These are phyloP conservation scores for Aphelenchoides bicaudatus DNA, from an alignment of 2,888 invertebrate genomes.

Conservation along the genomic window DNA sequence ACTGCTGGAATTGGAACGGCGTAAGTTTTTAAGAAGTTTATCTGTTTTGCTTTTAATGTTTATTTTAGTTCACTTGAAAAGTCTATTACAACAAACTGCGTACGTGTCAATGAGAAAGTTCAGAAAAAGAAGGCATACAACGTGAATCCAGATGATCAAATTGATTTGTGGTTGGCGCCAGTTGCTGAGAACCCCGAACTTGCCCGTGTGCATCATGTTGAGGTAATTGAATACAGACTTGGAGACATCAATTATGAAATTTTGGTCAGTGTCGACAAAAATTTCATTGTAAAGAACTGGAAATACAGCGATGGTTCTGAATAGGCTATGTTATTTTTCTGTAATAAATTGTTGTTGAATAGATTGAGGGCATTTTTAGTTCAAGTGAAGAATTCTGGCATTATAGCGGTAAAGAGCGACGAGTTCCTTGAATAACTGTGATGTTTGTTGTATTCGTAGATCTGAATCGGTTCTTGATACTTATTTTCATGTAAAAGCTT, in stretches of 20 bases:
- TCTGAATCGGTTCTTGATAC: no score
- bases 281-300: conserved; percentile 21
- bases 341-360: no score
- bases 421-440: no score
- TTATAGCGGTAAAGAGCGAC: no score
- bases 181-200: conserved; percentile 41
- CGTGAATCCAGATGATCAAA: conserved; percentile 41
- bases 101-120: conserved; percentile 49
- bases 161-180: conserved; percentile 44
- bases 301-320: no score
- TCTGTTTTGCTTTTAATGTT: conserved; percentile 1
- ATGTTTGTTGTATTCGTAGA: no score
- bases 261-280: conserved; percentile 23
- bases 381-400: no score
- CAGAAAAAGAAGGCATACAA: conserved; percentile 49
- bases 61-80: conserved; percentile 43
- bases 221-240: conserved; percentile 44
- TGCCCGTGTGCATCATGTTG: conserved; percentile 35
- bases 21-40: conserved; percentile 9
- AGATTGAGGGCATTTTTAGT: no score
- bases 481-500: no score
- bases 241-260: conserved; percentile 43
- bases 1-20: conserved; percentile 16
- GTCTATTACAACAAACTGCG: conserved; percentile 40
- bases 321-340: no score